These are phyloP conservation scores for Sebastes ruberrimus DNA, from an alignment of 2,797 vertebrate genomes.

Conservation along the genomic window DNA sequence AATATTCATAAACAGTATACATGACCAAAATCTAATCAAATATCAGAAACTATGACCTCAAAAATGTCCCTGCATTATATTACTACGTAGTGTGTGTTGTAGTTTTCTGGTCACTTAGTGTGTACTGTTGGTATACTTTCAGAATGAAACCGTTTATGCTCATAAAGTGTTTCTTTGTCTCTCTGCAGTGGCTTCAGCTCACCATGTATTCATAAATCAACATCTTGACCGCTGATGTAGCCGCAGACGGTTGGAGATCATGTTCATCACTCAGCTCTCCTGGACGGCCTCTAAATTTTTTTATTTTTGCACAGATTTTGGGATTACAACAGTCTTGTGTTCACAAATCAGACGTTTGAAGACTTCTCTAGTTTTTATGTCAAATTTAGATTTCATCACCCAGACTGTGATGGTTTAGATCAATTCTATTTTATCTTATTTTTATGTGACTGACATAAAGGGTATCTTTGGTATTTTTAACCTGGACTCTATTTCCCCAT, in stretches of 20 bases:
- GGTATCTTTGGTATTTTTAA: background rate
- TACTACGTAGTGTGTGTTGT: background rate
- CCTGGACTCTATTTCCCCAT: background rate
- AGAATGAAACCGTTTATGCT: background rate
- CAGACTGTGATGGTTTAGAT: background rate
- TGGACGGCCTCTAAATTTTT: background rate
- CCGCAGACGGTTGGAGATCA: background rate
- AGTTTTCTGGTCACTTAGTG: background rate
- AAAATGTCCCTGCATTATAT: background rate
- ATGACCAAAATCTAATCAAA: background rate
- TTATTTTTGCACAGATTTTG: constrained; percentile 8
- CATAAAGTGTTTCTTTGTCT: background rate
- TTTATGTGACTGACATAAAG: background rate
- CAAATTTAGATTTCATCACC: background rate
- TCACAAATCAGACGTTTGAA: background rate
- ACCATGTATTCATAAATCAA: constrained; percentile 82
- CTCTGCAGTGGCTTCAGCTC: constrained; percentile 84
- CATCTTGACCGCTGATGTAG: background rate
- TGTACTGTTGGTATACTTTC: background rate
- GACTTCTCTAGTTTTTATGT: background rate
- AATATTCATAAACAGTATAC: background rate
- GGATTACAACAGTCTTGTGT: background rate
- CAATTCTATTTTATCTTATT: background rate
- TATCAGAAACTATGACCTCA: background rate
- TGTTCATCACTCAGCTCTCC: background rate